phyloP scores from a whole-genome alignment of 2,888 invertebrate species.

The Parnassius smintheus region DNA sequence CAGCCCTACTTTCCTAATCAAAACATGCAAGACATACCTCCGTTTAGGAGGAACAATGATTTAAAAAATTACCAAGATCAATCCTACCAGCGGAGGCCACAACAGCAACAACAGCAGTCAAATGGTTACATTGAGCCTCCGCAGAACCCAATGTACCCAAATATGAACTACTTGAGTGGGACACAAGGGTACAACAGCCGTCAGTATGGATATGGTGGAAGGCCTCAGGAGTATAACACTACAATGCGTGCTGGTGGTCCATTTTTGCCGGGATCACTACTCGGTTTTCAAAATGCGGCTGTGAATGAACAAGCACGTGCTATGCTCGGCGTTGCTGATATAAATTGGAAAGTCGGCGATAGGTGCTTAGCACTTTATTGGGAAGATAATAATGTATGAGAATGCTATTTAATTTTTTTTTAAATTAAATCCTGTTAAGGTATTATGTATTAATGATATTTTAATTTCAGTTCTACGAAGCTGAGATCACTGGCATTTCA shows the following conservation, averaged over 20 bases:
- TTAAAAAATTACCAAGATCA: conserved; percentile 58
- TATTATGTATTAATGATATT: conserved; percentile 4
- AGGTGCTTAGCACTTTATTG: conserved; percentile 94
- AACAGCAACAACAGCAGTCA: conserved; percentile 46
- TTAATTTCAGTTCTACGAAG: conserved; percentile 87
- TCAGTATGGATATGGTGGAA: conserved; percentile 53
- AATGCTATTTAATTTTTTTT: neutral
- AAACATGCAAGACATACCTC: conserved; percentile 50
- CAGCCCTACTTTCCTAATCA: conserved; percentile 51
- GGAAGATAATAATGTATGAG: conserved; percentile 92
- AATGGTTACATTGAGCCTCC: conserved; percentile 65
- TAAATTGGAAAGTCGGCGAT: conserved; percentile 89
- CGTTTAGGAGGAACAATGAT: conserved; percentile 51
- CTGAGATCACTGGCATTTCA: conserved; percentile 89
- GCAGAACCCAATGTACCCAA: conserved; percentile 51
- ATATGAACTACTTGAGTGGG: conserved; percentile 49
- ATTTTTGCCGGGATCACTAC: conserved; percentile 66
- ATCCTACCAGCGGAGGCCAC: conserved; percentile 43
- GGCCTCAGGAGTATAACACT: conserved; percentile 51
- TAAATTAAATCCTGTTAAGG: neutral
- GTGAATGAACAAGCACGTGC: conserved; percentile 78
- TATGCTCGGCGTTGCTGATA: conserved; percentile 76
- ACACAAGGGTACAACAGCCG: conserved; percentile 43
- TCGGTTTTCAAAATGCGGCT: conserved; percentile 76
- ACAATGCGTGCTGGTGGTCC: conserved; percentile 55